Conservation (phyloP, 2,113 vertebrate genomes). For the Spizaetus ornatus region DNA sequence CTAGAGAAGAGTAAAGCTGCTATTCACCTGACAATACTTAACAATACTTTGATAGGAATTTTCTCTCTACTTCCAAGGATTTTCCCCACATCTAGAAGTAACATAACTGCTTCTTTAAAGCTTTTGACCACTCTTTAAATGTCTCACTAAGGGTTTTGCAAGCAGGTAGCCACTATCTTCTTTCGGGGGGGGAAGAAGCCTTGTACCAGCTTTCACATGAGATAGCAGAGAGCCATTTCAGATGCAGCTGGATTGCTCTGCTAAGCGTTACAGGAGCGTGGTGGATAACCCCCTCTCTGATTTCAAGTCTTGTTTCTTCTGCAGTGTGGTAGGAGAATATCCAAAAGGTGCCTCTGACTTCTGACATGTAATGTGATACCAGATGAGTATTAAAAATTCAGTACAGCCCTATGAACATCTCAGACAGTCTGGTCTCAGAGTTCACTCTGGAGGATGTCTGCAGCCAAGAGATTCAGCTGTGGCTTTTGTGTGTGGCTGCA, state of each 20-base stretch:
- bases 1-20: background rate
- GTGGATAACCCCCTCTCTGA: background rate
- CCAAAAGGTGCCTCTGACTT: background rate
- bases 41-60: background rate
- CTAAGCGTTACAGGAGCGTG: background rate
- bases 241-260: background rate
- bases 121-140: background rate
- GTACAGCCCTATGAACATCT: background rate
- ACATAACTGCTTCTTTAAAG: background rate
- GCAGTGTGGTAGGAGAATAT: background rate
- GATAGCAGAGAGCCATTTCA: background rate
- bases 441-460: background rate
- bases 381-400: background rate
- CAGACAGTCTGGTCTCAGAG: background rate
- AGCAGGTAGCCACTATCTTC: background rate
- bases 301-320: background rate
- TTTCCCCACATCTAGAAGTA: background rate
- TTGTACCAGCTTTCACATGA: background rate
- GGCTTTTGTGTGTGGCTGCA: background rate
- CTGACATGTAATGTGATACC: background rate
- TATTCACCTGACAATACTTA: background rate
- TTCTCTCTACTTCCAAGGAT: background rate
- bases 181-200: background rate
- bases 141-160: background rate
- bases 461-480: background rate